Evolutionary conservation across 2,113 vertebrate genomes (phyloP).

Genomic region (Dasyornis broadbenti): DNA sequence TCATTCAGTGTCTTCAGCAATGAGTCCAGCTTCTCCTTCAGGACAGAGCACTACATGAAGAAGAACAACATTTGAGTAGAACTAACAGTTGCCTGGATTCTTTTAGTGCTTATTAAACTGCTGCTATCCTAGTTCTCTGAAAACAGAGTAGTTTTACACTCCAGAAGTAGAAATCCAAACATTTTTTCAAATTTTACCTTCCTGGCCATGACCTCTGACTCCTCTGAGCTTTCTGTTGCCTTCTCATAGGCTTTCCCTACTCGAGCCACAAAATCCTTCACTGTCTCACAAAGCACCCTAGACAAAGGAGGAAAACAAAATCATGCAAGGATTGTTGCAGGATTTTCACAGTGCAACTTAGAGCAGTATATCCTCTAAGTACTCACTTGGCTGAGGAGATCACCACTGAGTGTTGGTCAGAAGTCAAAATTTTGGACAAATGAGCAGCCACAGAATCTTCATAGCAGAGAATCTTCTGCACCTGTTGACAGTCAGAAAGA

Average conservation of each 20-base stretch:
- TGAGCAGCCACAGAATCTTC: slow-evolving; percentile 96
- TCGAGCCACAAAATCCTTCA: slow-evolving; percentile 97
- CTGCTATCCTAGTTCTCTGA: background rate
- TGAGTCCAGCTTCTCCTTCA: slow-evolving; percentile 95
- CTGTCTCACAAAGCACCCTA: slow-evolving; percentile 96
- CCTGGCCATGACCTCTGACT: slow-evolving; percentile 92
- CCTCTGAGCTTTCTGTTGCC: slow-evolving; percentile 86
- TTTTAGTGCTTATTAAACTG: background rate
- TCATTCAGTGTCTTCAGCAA: slow-evolving; percentile 90
- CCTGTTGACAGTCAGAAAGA: slow-evolving; percentile 69
- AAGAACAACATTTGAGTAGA: background rate
- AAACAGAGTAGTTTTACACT: background rate
- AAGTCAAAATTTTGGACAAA: slow-evolving; percentile 94
- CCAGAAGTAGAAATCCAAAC: background rate
- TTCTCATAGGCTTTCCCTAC: slow-evolving; percentile 94
- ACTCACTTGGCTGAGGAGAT: slow-evolving; percentile 95
- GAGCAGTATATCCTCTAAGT: background rate
- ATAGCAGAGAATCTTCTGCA: slow-evolving; percentile 94
- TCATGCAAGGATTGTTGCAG: background rate
- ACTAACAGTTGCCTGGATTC: background rate
- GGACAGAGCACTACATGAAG: slow-evolving; percentile 81
- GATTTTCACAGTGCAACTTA: background rate
- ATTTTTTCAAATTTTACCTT: slow-evolving; percentile 78
- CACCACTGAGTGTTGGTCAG: slow-evolving; percentile 96
- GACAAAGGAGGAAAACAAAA: background rate